Percentiles rank a stretch among this genome's conserved stretches.
These are phyloP conservation scores for Hetaerina americana DNA, from an alignment of 1,140 invertebrate species.

Conservation along the genomic window DNA sequence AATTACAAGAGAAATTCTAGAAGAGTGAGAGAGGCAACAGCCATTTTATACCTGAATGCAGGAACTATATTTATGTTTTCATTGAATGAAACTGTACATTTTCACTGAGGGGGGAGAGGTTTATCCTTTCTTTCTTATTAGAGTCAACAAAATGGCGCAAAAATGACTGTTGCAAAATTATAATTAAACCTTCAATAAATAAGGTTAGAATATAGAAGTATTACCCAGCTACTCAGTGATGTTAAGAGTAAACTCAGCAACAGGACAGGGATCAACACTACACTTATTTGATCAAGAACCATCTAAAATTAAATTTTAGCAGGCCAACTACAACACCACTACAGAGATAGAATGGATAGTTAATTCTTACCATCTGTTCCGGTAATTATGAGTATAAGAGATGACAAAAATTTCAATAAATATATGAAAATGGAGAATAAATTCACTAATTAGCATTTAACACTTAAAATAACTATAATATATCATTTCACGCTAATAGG, in stretches of 20 bases:
- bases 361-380: conserved; percentile 14
- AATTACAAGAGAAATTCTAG: background rate
- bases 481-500: no score
- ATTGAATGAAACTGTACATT: background rate
- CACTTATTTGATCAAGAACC: conserved; percentile 2
- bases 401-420: conserved; percentile 9
- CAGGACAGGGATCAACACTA: background rate
- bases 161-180: background rate
- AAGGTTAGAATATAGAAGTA: background rate
- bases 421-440: background rate
- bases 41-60: background rate
- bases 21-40: background rate
- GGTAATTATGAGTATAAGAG: conserved; percentile 3
- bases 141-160: background rate
- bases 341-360: conserved; percentile 4
- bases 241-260: background rate
- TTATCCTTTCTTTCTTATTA: background rate
- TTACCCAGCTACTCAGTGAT: background rate
- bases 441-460: no score
- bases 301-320: conserved; percentile 7
- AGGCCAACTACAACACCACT: conserved; percentile 13
- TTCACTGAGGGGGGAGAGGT: background rate
- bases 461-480: no score
- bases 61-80: background rate
- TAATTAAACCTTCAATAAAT: background rate